These are phyloP conservation scores for Drosophila hamatofila DNA, from an alignment of 2,888 invertebrate species.

Conservation along the genomic window DNA sequence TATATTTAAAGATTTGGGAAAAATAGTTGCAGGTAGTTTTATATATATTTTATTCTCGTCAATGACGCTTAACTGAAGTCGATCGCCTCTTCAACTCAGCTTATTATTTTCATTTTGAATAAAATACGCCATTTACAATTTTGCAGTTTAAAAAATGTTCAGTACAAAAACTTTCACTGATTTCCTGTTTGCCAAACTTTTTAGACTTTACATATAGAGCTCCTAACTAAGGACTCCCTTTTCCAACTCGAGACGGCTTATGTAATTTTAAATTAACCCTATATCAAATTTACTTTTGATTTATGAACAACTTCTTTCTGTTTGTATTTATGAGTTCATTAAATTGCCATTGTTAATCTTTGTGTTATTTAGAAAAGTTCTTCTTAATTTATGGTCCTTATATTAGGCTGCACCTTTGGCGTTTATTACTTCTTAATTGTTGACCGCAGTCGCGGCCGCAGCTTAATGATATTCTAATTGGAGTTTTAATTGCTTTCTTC, in stretches of 20 bases:
- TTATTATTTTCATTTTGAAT: too few relatives aligned
- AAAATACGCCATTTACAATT: too few relatives aligned
- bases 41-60: too few relatives aligned
- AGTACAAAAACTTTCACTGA: too few relatives aligned
- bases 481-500: constrained; percentile 72
- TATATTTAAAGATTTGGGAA: neutral
- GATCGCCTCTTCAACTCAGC: too few relatives aligned
- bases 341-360: constrained; percentile 24
- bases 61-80: too few relatives aligned
- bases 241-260: neutral
- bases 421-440: constrained; percentile 58
- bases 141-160: too few relatives aligned
- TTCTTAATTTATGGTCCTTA: constrained; percentile 45
- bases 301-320: constrained; percentile 7
- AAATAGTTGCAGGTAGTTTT: too few relatives aligned
- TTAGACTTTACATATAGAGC: too few relatives aligned
- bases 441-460: constrained; percentile 34
- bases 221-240: too few relatives aligned
- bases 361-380: constrained; percentile 16
- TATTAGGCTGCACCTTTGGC: constrained; percentile 39
- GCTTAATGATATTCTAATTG: constrained; percentile 69
- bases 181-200: too few relatives aligned
- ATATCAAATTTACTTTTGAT: constrained; percentile 4
- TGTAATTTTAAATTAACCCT: neutral
- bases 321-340: constrained; percentile 24